Percentiles rank a stretch among this genome's conserved stretches.
phyloP scores from a whole-genome alignment of 1,140 invertebrate genomes.

The Monochamus saltuarius region DNA sequence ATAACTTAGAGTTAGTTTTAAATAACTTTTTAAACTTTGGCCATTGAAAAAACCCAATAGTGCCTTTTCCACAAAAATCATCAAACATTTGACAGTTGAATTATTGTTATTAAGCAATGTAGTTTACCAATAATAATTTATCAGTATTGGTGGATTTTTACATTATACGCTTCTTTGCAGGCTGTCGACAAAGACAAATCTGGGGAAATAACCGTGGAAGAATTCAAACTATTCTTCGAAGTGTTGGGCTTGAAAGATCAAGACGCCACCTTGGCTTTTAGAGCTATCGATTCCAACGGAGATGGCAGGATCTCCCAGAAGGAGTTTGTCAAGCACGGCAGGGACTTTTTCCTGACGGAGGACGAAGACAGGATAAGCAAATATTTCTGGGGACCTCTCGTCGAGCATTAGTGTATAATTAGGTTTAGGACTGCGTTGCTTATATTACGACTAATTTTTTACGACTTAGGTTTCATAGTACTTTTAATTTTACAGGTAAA shows the following conservation, averaged over 20 bases:
- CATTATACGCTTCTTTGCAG: slow-evolving; percentile 50
- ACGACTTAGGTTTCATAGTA: background rate
- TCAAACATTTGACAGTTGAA: too few relatives aligned
- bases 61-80: too few relatives aligned
- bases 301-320: slow-evolving; percentile 73
- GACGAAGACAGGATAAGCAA: slow-evolving; percentile 74
- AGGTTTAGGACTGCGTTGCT: background rate
- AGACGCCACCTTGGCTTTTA: slow-evolving; percentile 73
- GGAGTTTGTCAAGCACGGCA: slow-evolving; percentile 76
- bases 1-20: too few relatives aligned
- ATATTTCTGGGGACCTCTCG: slow-evolving; percentile 81
- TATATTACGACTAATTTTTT: background rate
- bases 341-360: slow-evolving; percentile 76
- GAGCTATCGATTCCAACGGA: slow-evolving; percentile 73
- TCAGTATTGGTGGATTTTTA: slow-evolving; percentile 1
- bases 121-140: too few relatives aligned
- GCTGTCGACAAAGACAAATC: slow-evolving; percentile 78
- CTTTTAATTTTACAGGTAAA: background rate
- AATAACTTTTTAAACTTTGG: too few relatives aligned
- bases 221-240: slow-evolving; percentile 80
- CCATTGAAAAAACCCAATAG: too few relatives aligned
- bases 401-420: slow-evolving; percentile 47
- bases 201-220: slow-evolving; percentile 74
- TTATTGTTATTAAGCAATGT: too few relatives aligned
- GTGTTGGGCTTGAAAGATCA: slow-evolving; percentile 73